Evolutionary conservation across 2,113 vertebrate genomes (phyloP).

Genomic region (Anas platyrhynchos): DNA sequence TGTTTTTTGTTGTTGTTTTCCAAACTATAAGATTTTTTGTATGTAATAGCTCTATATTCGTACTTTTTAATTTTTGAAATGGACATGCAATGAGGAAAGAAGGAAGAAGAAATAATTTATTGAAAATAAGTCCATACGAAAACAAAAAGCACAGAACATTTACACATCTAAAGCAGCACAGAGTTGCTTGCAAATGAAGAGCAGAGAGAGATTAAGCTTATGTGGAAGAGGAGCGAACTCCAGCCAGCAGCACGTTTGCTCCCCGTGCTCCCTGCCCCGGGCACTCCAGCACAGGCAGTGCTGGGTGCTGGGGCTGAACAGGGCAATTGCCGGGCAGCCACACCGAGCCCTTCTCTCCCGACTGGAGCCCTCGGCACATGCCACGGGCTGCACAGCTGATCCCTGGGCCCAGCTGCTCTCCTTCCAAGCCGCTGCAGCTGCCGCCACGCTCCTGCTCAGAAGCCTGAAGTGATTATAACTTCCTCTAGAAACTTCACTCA

Average conservation of each 20-base stretch:
- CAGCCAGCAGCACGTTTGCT: background rate
- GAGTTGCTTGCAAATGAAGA: background rate
- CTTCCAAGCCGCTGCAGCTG: conserved; percentile 22
- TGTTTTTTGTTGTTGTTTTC: background rate
- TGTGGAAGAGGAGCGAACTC: background rate
- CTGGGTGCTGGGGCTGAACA: background rate
- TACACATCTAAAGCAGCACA: background rate
- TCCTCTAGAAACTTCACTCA: conserved; percentile 76
- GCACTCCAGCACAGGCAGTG: background rate
- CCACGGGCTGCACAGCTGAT: background rate
- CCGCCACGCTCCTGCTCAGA: conserved; percentile 55
- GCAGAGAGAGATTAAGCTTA: background rate
- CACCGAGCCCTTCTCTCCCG: background rate
- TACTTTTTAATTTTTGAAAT: background rate
- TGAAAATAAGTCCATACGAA: background rate
- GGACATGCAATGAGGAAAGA: fast-evolving
- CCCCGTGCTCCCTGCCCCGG: background rate
- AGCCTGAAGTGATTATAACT: conserved; percentile 66
- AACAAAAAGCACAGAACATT: background rate
- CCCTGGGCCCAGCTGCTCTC: conserved; percentile 5
- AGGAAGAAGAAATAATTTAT: background rate
- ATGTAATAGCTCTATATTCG: fast-evolving
- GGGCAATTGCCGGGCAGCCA: background rate
- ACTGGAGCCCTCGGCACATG: no score
- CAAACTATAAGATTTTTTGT: background rate